Evolutionary conservation across 2,797 vertebrate genomes (phyloP), one percentile per base, ranked within the genome.

Genomic region (Micromesistius poutassou): DNA sequence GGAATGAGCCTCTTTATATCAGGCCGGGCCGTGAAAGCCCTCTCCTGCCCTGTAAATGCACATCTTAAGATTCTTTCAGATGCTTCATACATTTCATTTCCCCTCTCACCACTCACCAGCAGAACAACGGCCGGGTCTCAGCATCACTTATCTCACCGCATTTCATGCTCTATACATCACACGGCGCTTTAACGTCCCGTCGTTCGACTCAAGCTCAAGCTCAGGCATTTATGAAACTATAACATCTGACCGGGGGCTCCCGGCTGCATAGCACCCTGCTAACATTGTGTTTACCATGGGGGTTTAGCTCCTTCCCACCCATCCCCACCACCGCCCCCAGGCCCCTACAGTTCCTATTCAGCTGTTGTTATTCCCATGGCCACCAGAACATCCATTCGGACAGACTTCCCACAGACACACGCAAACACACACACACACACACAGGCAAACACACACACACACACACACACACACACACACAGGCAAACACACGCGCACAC

Each of bases 141-240:
- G 87, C 85, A 79, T 82, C 85, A 80, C 84, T 87, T 86, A 88
- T 90, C 87, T 78, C 82, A 76, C 85, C 78, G 80, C 75, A 87
- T 91, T 83, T 81, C 77, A 83, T 68, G 80, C 75, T 79, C 79
- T 22, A 81, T 79, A 89, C 79, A 89, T 89, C 87, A 85, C 78
- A 81, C 90, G 86, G 79, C 71, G 86, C 89, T 85, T 87, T 89
- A 89, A 25, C 22, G 2, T 62, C n/a, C 55, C 55, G 4, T 14
- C 85, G 85, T 76, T 81, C 86, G 84, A 89, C 87, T 78, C 66
- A 71, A 90, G 90, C 78, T 87, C 16, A 87, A 9, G n/a, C 82
- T 90, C 85, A 80, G 87, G 86, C 89, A 84, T 86, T 86, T 87
- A 82, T 78, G 83, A 86, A 86, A 78, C 79, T 80, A 86, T 90